Base-by-base conservation (phyloP, 2,113 vertebrate species). In the Oreotrochilus melanogaster region DNA sequence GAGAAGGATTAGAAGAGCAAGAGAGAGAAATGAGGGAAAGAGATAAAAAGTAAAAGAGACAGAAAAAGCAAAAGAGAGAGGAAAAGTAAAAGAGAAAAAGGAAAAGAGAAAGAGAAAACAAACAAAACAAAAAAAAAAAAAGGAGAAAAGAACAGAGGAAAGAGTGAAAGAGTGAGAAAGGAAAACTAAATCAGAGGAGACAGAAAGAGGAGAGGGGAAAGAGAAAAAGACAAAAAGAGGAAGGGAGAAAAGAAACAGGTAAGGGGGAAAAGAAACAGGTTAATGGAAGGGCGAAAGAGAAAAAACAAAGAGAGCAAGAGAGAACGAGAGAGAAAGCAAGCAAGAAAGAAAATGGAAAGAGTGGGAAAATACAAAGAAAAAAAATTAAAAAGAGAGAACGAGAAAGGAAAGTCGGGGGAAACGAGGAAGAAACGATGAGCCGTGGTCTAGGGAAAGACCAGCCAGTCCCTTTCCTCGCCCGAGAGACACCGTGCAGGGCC, bases 1-100 rank as follows among this genome's bases (percentile, higher is more conserved):
- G 48, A 48, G 48, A 48, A 48, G 23, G 11, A 48, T 11, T 23
- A 60, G 19, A 57, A 51, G 24, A 51, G 12, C 21, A 10, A 17
- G 16, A 17, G 16, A 51, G 1, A 9, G 22, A 39, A 14, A 15
- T 8, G 21, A 22, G 15, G 4, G 35, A 1, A 35, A 3, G 54
- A 1, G 16, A 14, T 30, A 7, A 31, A 33, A 0, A 30, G 6
- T 17, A 4, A 50, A 16, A 33, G 0, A 33, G 45, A 45, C 6
- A 45, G 45, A 8, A 48, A 50, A 24, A 50, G 48, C 5, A 2
- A 18, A 9, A 6, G 12, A 33, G 2, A 35, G 2, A 51, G 5
- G 21, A 16, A 31, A 8, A 10, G 2, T 9, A 10, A n/a, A 16
- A 24, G 10, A 9, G 4, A 33, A 16, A 31, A 10, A 19, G 2